Percentiles rank a stretch among this genome's conserved stretches.
These are phyloP conservation scores for Heterocephalus glaber DNA, from an alignment of 2,113 vertebrate genomes.

Conservation along the genomic window DNA sequence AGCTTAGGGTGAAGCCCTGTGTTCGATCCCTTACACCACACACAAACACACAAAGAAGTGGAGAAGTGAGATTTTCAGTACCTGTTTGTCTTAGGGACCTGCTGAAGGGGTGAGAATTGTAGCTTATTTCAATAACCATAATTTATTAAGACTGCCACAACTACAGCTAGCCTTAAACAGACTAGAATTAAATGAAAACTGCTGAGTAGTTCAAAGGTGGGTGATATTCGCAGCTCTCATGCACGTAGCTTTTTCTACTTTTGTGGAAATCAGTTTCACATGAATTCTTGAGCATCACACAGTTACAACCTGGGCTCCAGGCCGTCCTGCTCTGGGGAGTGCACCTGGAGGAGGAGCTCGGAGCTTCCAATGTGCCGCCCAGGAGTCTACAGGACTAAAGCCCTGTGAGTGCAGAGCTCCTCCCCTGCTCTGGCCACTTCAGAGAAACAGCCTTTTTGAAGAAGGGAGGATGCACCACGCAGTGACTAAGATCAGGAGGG, in stretches of 20 bases:
- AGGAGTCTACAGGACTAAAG: background rate
- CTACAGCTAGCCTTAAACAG: background rate
- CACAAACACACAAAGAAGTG: background rate
- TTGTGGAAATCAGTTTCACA: background rate
- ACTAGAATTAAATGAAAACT: background rate
- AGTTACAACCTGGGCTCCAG: background rate
- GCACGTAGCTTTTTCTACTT: background rate
- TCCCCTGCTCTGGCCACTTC: background rate
- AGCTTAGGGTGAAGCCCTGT: background rate
- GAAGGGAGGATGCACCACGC: background rate
- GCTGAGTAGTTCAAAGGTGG: background rate
- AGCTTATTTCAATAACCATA: background rate
- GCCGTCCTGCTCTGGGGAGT: too few species aligned
- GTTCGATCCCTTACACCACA: too few species aligned
- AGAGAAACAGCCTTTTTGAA: background rate
- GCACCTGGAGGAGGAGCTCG: background rate
- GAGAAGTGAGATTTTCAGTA: background rate
- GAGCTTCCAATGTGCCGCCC: background rate
- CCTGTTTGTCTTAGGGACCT: background rate
- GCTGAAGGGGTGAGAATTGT: background rate
- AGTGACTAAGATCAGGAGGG: background rate
- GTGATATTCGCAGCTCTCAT: background rate
- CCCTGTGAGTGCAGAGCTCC: background rate
- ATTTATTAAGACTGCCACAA: background rate
- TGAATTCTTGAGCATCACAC: background rate